These are phyloP conservation scores for Lasioglossum oenotherae DNA, from an alignment of 2,888 invertebrate species.

Conservation along the genomic window DNA sequence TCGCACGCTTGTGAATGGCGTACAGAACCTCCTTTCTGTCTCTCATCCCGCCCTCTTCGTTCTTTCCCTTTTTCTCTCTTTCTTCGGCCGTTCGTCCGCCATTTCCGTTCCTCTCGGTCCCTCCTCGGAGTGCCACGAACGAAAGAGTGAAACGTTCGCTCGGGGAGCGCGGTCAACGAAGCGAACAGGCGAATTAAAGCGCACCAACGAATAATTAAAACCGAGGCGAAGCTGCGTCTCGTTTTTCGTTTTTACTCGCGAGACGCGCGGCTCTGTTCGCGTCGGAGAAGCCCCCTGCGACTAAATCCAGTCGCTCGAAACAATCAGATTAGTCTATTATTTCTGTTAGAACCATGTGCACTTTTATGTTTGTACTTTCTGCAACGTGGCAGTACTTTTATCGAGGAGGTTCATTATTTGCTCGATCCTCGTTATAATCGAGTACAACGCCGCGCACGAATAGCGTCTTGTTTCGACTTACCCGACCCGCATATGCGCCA, in stretches of 20 bases:
- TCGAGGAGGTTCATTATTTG: conserved; percentile 19
- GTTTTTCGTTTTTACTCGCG: background rate
- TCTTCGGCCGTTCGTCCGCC: conserved; percentile 22
- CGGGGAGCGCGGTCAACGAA: conserved; percentile 61
- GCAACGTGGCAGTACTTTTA: conserved; percentile 14
- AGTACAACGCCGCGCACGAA: conserved; percentile 15
- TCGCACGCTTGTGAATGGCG: conserved; percentile 47
- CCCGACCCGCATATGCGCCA: conserved; percentile 51
- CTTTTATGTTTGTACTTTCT: background rate
- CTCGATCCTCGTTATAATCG: conserved; percentile 17
- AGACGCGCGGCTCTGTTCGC: background rate
- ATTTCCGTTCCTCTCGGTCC: conserved; percentile 16
- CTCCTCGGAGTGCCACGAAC: conserved; percentile 15
- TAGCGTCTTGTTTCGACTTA: conserved; percentile 43
- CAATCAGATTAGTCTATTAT: background rate
- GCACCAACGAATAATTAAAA: conserved; percentile 69
- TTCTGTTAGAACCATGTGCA: background rate
- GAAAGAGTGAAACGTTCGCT: conserved; percentile 27
- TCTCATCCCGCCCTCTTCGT: background rate
- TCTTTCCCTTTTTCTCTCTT: conserved; percentile 7
- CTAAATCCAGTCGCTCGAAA: background rate
- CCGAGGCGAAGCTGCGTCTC: conserved; percentile 29
- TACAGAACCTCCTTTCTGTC: conserved; percentile 30
- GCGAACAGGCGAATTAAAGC: conserved; percentile 67
- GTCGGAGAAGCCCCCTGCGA: background rate